phyloP scores from a whole-genome alignment of 2,888 invertebrate genomes.

The Argynnis bischoffii region DNA sequence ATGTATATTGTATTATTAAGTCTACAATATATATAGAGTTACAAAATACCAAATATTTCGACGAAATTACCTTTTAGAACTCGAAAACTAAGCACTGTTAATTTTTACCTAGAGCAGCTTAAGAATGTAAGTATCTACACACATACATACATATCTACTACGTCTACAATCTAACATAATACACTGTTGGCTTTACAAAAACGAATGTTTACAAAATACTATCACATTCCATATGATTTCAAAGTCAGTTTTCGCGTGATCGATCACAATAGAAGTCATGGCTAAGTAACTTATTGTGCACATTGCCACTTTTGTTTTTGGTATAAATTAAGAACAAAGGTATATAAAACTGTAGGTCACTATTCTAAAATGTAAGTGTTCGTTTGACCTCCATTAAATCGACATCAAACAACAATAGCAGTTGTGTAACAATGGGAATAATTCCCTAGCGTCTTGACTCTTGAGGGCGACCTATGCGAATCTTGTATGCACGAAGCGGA shows the following conservation, averaged over 20 bases:
- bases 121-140: background rate
- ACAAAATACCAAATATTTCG: too few species aligned
- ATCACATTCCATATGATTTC: constrained; percentile 10
- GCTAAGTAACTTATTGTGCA: constrained; percentile 19
- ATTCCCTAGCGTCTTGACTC: constrained; percentile 57
- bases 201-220: constrained; percentile 22
- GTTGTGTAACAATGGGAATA: constrained; percentile 63
- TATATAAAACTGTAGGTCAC: constrained; percentile 31
- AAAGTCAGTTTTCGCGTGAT: constrained; percentile 16
- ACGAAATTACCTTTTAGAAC: too few species aligned
- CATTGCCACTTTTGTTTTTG: constrained; percentile 23
- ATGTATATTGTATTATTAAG: too few species aligned
- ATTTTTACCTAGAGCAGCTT: background rate
- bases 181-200: background rate
- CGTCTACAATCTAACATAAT: background rate
- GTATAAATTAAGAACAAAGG: constrained; percentile 28
- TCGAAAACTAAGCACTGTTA: background rate
- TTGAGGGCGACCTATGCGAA: constrained; percentile 46
- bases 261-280: constrained; percentile 22
- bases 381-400: constrained; percentile 62
- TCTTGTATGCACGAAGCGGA: constrained; percentile 16
- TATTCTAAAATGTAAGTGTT: constrained; percentile 51
- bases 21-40: too few species aligned
- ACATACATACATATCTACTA: too few species aligned
- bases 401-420: constrained; percentile 67